Evolutionary conservation across 2,888 invertebrate genomes (phyloP), one percentile per base, ranked within the genome.

Genomic region (Eucera pruinosa): DNA sequence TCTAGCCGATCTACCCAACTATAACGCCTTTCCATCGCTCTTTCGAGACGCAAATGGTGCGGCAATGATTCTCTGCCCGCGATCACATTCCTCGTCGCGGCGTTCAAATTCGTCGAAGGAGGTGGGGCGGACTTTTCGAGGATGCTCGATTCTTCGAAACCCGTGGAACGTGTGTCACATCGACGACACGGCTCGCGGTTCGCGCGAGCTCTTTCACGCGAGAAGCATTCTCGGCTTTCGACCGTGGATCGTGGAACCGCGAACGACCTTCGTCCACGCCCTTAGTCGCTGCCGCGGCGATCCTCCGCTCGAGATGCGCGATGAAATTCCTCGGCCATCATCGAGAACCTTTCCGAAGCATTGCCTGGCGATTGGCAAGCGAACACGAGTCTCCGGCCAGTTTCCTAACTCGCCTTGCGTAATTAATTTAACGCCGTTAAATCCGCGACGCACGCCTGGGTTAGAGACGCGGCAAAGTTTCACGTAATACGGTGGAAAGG

Each of bases 101-200:
- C 30, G 30, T 30, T 30, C 4, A 30, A 30, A 30, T n/a, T 30
- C 30, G 30, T 30, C n/a, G n/a, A n/a, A n/a, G 30, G 30, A 30
- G 4, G 30, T 6, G 23, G 33, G 0, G 13, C 3, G 27, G 2
- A 7, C 25, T n/a, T 25, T 15, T 54, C 45, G 33, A 36, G 45
- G 47, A 20, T 36, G 45, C 39, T 36, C 36, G 52, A 1, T 64
- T 67, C 66, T 11, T 18, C 47, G 66, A 48, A 67, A 67, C 41
- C 27, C 48, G 15, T 18, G 57, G 36, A 39, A 48, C 57, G 57
- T 20, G 66, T 11, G 13, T 18, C 43, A 43, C 11, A 30, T 30
- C 60, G 64, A 52, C 60, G 71, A 55, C 64, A 64, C 39, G 54
- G 68, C 58, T 62, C 47, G 55, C 18, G 60, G 45, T 48, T 41